Base-by-base conservation (phyloP, 1,140 invertebrate genomes). In the Calliphora vicina region DNA sequence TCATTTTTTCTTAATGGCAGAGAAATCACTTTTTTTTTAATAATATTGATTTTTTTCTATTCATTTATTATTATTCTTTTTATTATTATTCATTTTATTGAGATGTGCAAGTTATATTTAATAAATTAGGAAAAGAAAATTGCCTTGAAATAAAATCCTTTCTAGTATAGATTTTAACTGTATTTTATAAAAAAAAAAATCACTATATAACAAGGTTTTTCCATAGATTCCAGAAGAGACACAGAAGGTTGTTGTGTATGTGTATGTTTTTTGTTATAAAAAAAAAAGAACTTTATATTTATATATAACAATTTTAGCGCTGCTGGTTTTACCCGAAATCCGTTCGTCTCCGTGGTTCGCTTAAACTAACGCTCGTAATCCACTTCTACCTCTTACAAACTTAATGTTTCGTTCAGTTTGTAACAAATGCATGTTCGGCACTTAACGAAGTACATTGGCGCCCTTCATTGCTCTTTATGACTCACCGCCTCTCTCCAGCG, bases 341-440 rank as follows among this genome's bases (percentile, higher is more conserved):
- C 88, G 88, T 89, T 88, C 88, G 87, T 87, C 88, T 89, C 88
- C 87, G 87, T 88, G 88, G 88, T 89, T 89, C 88, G 89, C 88
- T 89, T 87, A 89, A 89, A 89, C 88, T 89, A 88, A 87, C 87
- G 88, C 87, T 86, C 86, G 87, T 86, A 86, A 85, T 86, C 87
- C 84, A 86, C 84, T 84, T 86, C 87, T 85, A 87, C 84, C 85
- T 84, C 86, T 84, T 84, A 84, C 86, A 86, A 86, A 89, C 87
- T 88, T 85, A 84, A 86, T 87, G 85, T 87, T 89, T 89, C 88
- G 88, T 89, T 89, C 27, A 84, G 50, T 50, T 84, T 82, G 71
- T n/a, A 43, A 67, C 50, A 80, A 80, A 80, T 67, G 6, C n/a
- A 78, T 15, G 61, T 50, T 73, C 35, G 61, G 61, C 17, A 29